Conservation (phyloP, 2,797 vertebrate genomes). For the Bradypodion pumilum region DNA sequence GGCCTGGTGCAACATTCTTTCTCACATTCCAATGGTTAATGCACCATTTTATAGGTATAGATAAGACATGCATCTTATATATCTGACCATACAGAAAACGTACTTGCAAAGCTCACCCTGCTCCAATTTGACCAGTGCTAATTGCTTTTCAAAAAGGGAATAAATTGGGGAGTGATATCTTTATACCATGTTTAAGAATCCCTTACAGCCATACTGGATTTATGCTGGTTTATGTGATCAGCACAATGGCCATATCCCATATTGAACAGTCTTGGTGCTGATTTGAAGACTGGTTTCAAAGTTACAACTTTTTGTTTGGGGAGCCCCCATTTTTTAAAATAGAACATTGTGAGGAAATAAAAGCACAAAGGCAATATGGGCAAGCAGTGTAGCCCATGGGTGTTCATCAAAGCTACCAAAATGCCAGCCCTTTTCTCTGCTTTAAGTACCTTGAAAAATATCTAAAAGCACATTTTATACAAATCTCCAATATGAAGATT, state of each 20-base stretch:
- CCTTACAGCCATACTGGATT: background rate
- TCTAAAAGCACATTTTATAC: background rate
- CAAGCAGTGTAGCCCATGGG: background rate
- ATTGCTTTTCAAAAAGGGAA: background rate
- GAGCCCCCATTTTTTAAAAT: too few relatives aligned
- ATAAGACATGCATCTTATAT: background rate
- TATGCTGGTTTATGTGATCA: background rate
- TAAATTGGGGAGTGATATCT: background rate
- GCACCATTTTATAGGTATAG: too few relatives aligned
- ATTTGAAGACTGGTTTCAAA: too few relatives aligned
- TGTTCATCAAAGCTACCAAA: background rate
- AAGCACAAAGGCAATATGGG: background rate
- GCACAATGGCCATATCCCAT: background rate
- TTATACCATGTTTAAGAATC: background rate
- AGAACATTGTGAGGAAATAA: background rate
- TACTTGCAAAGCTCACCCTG: background rate
- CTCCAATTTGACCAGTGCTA: background rate
- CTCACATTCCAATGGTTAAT: too few relatives aligned
- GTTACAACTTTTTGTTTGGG: too few relatives aligned
- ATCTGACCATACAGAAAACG: background rate
- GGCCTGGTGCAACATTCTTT: too few relatives aligned
- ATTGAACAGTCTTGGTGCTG: too few relatives aligned
- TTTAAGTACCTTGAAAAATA: too few relatives aligned
- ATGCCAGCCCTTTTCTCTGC: background rate
- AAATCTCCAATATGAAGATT: too few relatives aligned